phyloP scores from a whole-genome alignment of 30 jellyfish, hydroid and myxozoan species.

The Aurelia sp. region DNA sequence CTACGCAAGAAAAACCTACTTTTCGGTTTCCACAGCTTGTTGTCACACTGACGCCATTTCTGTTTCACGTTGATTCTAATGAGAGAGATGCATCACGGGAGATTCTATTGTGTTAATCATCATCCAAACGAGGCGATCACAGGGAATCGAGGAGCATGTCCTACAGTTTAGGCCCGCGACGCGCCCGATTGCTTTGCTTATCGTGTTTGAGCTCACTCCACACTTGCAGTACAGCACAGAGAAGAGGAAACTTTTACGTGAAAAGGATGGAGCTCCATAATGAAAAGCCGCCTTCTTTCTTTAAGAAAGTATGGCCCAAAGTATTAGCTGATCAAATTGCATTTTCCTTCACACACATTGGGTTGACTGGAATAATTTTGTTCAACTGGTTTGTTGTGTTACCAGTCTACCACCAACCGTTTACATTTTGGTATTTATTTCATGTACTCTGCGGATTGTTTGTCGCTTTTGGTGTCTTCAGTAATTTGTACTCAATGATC shows the following conservation, averaged over 20 bases:
- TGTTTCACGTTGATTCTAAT: not conserved
- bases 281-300: conserved; percentile 22
- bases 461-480: conserved; percentile 74
- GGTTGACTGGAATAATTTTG: conserved; percentile 72
- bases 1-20: not conserved
- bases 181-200: not conserved
- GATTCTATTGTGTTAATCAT: no score
- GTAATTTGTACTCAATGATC: conserved; percentile 79
- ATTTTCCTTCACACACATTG: conserved; percentile 86
- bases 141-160: not conserved
- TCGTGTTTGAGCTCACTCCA: not conserved
- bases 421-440: conserved; percentile 67
- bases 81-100: not conserved
- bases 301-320: conserved; percentile 85
- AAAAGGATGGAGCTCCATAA: conserved; percentile 24
- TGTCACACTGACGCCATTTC: conserved; percentile 25
- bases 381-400: conserved; percentile 80
- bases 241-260: not conserved
- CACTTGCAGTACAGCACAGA: no score
- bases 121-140: not conserved
- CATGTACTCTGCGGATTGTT: conserved; percentile 72
- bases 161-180: not conserved
- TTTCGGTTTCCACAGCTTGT: not conserved
- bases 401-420: conserved; percentile 84
- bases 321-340: conserved; percentile 79